Base-by-base conservation (phyloP, 2,888 invertebrate genomes). In the Epistrophe grossulariae region DNA sequence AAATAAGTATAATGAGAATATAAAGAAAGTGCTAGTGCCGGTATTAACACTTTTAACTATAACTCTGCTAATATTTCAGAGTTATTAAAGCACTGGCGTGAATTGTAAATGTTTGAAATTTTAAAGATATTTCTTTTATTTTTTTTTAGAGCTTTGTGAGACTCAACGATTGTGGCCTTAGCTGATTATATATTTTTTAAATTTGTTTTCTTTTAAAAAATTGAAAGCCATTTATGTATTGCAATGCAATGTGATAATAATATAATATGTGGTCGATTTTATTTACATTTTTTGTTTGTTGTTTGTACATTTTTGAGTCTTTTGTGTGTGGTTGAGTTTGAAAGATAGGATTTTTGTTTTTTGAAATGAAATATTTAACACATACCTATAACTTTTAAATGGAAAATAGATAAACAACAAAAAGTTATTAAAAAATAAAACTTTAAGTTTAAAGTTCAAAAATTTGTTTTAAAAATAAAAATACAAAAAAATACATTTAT, bases 11-110 rank as follows among this genome's bases (percentile, higher is more conserved):
- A n/a, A n/a, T n/a, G n/a, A n/a, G n/a, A 11, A 11, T 4, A 24
- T 28, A 45, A 55, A 55, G 43, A 13, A 68, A 19, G 70, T 79
- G 78, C 79, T 82, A 60, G 71, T 79, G 71, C 79, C 83, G 72
- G 72, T 79, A 48, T 79, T 40, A 24, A 35, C 68, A 79, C 87
- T 83, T 87, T 87, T 64, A 55, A 28, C 62, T 52, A 13, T 83
- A 83, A 83, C 87, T 83, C 87, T 83, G 87, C 48, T 35, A 17
- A 57, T 48, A 57, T 52, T 13, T 45, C 79, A 76, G 87, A 87
- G 87, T 68, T 79, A 71, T 76, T 66, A 83, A 87, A 87, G 87
- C 83, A 79, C 83, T 79, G 79, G 79, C 83, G 76, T 87, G 76
- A 80, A 40, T 52, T 72, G 17, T 78, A 71, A 59, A 79, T 43